A percentile compares a stretch with the other conserved stretches of the same genome.
phyloP scores from a whole-genome alignment of 2,888 invertebrate genomes.

The Parelbella ahira region DNA sequence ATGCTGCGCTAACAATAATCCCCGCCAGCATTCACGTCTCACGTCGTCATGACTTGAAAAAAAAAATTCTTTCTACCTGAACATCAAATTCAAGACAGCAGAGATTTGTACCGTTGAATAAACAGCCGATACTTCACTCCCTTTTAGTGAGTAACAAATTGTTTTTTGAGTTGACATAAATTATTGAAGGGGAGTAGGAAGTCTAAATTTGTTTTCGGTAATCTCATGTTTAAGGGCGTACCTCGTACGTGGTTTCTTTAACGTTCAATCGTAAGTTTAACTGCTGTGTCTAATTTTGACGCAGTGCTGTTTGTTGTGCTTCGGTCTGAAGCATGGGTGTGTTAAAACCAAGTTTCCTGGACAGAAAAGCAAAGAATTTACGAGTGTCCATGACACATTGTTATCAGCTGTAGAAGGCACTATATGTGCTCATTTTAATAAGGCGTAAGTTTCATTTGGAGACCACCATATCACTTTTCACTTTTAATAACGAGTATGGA shows the following conservation, averaged over 20 bases:
- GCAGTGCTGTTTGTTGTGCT: too few relatives aligned
- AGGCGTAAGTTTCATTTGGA: too few relatives aligned
- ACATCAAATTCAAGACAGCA: constrained; percentile 40
- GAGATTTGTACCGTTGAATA: constrained; percentile 56
- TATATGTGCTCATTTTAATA: too few relatives aligned
- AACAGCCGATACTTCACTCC: constrained; percentile 39
- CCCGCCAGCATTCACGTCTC: constrained; percentile 31
- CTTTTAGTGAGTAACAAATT: constrained; percentile 37
- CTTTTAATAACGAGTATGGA: too few relatives aligned
- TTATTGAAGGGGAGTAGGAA: constrained; percentile 30
- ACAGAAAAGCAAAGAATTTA: too few relatives aligned
- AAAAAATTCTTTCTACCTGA: constrained; percentile 46
- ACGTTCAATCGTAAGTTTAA: constrained; percentile 3
- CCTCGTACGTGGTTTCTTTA: too few relatives aligned
- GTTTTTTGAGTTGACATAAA: constrained; percentile 38
- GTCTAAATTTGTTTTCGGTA: constrained; percentile 30
- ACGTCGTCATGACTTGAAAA: constrained; percentile 32
- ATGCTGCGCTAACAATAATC: constrained; percentile 75
- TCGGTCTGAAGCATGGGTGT: too few relatives aligned
- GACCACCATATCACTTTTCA: too few relatives aligned
- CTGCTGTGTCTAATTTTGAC: too few relatives aligned
- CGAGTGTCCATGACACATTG: too few relatives aligned
- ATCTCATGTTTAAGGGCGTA: constrained; percentile 3
- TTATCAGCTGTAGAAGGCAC: too few relatives aligned
- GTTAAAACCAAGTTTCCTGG: too few relatives aligned